Conservation (phyloP, 2,113 vertebrate species). For the Brienomyrus brachyistius region DNA sequence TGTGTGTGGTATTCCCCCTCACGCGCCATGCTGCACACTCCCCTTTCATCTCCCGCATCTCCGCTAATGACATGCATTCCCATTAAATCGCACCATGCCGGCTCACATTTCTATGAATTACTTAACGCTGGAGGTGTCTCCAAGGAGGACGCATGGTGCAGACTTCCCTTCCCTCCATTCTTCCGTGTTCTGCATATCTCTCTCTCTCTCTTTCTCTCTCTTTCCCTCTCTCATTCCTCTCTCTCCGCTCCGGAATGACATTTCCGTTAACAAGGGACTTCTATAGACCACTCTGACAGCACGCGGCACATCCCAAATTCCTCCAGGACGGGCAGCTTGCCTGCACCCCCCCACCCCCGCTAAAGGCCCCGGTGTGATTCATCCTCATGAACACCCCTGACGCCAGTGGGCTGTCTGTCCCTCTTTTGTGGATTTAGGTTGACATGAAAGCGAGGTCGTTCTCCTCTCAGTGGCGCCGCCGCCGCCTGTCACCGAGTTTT, state of each 20-base stretch:
- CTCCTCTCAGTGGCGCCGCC: neutral
- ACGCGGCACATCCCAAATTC: neutral
- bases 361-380: neutral
- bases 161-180: constrained; percentile 35
- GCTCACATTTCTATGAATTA: constrained; percentile 11
- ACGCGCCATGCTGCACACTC: constrained; percentile 49
- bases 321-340: neutral
- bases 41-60: constrained; percentile 33
- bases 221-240: neutral
- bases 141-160: constrained; percentile 14
- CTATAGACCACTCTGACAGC: neutral
- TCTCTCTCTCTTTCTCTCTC: constrained; percentile 2
- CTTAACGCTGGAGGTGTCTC: neutral
- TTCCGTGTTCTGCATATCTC: constrained; percentile 30
- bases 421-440: neutral
- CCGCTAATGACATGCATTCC: constrained; percentile 12
- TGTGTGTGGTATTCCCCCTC: constrained; percentile 53
- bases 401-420: neutral
- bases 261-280: constrained; percentile 13
- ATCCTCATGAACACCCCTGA: neutral
- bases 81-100: neutral
- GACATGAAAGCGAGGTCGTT: neutral
- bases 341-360: neutral
- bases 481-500: neutral
- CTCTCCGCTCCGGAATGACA: neutral